Evolutionary conservation across 2,888 invertebrate genomes (phyloP).

Genomic region (Meiosimyza decipiens): DNA sequence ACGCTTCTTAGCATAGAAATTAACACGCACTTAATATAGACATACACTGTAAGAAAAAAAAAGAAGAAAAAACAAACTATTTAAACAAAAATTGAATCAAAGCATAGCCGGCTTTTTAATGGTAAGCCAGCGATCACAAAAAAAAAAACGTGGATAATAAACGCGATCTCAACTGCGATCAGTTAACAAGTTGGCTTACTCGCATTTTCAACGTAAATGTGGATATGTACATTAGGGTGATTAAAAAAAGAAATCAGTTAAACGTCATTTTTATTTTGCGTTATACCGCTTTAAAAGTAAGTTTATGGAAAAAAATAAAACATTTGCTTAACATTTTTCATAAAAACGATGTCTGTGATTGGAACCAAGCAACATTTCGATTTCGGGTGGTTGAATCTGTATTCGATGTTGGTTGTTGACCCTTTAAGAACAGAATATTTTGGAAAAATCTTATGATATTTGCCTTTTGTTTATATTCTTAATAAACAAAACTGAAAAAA

Average conservation of each 20-base stretch:
- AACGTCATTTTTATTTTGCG: too few species aligned
- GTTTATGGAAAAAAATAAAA: slow-evolving; percentile 17
- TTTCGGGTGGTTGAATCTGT: too few species aligned
- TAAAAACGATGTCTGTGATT: too few species aligned
- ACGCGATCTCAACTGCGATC: slow-evolving; percentile 16
- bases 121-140: background rate
- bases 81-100: background rate
- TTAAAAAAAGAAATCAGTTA: too few species aligned
- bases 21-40: slow-evolving; percentile 25
- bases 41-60: slow-evolving; percentile 8
- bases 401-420: too few species aligned
- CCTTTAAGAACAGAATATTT: too few species aligned
- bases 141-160: background rate
- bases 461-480: too few species aligned
- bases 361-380: too few species aligned
- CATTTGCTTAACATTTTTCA: background rate
- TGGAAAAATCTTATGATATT: too few species aligned
- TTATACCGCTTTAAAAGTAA: background rate
- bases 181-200: slow-evolving; percentile 23
- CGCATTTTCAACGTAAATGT: slow-evolving; percentile 4
- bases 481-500: too few species aligned
- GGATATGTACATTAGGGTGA: too few species aligned
- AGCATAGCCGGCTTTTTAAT: background rate
- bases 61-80: background rate
- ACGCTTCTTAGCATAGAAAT: slow-evolving; percentile 27